Evolutionary conservation across 2,888 invertebrate species (phyloP).

Genomic region (Pristionchus japonicus): DNA sequence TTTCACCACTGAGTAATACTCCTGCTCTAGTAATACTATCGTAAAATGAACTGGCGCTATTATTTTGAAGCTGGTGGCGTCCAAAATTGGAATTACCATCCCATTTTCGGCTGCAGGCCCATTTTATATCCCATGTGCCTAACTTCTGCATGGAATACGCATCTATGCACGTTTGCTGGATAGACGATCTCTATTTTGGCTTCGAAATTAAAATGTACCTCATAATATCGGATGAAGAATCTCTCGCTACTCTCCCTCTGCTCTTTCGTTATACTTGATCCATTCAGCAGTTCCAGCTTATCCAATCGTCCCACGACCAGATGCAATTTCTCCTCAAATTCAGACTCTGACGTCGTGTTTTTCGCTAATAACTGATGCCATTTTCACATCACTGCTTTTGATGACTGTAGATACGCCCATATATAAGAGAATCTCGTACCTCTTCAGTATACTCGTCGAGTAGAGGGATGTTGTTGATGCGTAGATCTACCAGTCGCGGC

Average conservation of each 20-base stretch:
- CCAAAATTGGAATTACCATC: no score
- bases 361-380: background rate
- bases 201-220: slow-evolving; percentile 47
- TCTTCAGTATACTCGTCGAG: slow-evolving; percentile 73
- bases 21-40: background rate
- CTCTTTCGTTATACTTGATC: slow-evolving; percentile 72
- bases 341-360: background rate
- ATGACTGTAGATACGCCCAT: background rate
- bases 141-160: no score
- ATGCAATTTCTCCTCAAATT: slow-evolving; percentile 57
- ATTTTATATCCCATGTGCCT: no score
- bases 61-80: no score
- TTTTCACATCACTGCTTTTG: background rate
- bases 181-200: background rate
- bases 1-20: background rate
- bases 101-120: no score
- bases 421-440: no score
- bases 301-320: slow-evolving; percentile 63
- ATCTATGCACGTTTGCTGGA: no score
- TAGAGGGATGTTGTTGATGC: slow-evolving; percentile 85
- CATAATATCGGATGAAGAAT: slow-evolving; percentile 76
- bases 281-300: slow-evolving; percentile 75
- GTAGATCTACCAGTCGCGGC: slow-evolving; percentile 88
- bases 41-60: background rate
- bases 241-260: slow-evolving; percentile 76